These are phyloP conservation scores for Papilio demoleus DNA, from an alignment of 2,888 invertebrate genomes.

Conservation along the genomic window DNA sequence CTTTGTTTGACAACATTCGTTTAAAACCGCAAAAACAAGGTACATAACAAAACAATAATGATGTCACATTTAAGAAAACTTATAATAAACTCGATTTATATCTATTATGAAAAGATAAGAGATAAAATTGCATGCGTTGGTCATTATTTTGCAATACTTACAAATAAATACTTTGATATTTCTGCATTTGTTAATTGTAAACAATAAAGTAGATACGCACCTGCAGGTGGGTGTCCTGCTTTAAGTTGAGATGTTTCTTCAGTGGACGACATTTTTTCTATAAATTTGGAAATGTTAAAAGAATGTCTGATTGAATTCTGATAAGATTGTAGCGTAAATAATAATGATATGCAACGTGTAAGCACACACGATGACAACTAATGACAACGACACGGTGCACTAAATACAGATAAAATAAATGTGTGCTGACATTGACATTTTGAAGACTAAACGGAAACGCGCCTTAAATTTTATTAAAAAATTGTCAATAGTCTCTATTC, in stretches of 20 bases:
- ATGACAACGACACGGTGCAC: constrained; percentile 51
- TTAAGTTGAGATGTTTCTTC: constrained; percentile 88
- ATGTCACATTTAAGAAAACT: constrained; percentile 27
- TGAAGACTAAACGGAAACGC: constrained; percentile 6
- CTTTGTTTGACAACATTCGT: constrained; percentile 62
- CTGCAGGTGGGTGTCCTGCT: constrained; percentile 95
- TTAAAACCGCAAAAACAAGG: constrained; percentile 37
- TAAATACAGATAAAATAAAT: constrained; percentile 47
- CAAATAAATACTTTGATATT: neutral
- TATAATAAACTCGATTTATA: neutral
- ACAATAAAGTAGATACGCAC: constrained; percentile 79
- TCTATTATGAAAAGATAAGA: neutral
- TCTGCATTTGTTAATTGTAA: constrained; percentile 45
- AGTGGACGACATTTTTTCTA: constrained; percentile 69
- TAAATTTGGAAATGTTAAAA: constrained; percentile 43
- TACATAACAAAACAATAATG: constrained; percentile 33
- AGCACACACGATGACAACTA: constrained; percentile 47
- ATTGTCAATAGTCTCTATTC: neutral
- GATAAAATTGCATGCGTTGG: neutral
- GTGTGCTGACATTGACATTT: constrained; percentile 19
- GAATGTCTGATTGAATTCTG: constrained; percentile 48
- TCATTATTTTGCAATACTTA: neutral
- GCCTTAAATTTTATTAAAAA: constrained; percentile 9
- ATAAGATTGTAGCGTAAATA: constrained; percentile 56
- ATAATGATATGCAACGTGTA: constrained; percentile 67